Evolutionary conservation across 2,797 vertebrate species (phyloP), one percentile per base, ranked within the genome.

Genomic region (Apogon hyalosoma): DNA sequence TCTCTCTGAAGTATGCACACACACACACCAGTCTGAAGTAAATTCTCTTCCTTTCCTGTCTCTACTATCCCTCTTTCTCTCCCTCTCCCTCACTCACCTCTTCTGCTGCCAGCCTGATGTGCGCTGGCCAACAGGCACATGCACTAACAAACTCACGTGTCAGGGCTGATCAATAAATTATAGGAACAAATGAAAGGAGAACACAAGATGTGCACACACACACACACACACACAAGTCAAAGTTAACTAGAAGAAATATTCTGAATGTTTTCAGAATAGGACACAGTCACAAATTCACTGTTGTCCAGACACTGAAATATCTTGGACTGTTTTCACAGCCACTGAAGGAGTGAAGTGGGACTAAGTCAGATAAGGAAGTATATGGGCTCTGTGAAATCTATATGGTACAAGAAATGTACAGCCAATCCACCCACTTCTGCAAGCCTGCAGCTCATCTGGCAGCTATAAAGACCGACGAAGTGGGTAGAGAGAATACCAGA

Each of bases 1-100:
- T 82, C 86, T 55, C 68, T 68, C 67, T 75, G 14, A 85, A 82
- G 80, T 82, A 86, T 79, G 78, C 80, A 52, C 84, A 62, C 81
- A 80, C 75, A 75, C 80, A 75, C 57, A 59, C 61, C 74, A 0
- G 79, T 66, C 74, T 68, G 43, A 56, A 82, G 75, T 68, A 62
- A 81, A 59, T 68, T 73, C 76, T 70, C 81, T 73, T 72, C 58
- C 59, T 61, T 72, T 79, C 74, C 84, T 61, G 51, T 53, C 77
- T 74, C 63, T 71, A 76, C 58, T 77, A 70, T 81, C 66, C 60
- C 53, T 62, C 75, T 43, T 46, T n/a, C 64, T 51, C 57, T 52
- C 60, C 38, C 52, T 50, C 15, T 57, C 36, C 24, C 51, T 56
- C 39, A 33, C 71, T 69, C 41, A 52, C 48, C 42, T 78, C 77